A percentile compares a stretch with the other conserved stretches of the same genome.
phyloP scores from a whole-genome alignment of 2,888 invertebrate genomes.

The Kryphioiulus occultus region DNA sequence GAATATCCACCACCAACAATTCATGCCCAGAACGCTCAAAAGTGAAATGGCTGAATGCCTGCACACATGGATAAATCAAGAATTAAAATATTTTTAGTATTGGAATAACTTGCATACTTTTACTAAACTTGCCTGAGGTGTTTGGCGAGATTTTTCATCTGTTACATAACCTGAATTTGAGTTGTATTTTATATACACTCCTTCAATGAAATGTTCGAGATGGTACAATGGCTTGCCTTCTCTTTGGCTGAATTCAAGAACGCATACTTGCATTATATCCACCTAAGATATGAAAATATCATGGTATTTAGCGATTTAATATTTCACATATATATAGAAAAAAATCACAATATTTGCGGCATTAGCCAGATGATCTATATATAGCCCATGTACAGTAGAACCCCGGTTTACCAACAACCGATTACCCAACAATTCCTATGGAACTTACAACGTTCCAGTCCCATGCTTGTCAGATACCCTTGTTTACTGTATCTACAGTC shows the following conservation, averaged over 20 bases:
- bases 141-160: constrained; percentile 63
- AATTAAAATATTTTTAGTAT: constrained; percentile 33
- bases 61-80: constrained; percentile 40
- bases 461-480: too few species aligned
- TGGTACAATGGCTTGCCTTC: constrained; percentile 64
- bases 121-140: constrained; percentile 65
- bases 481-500: background rate
- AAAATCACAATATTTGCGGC: too few species aligned
- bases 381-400: background rate
- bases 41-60: constrained; percentile 70
- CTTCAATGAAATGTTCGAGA: constrained; percentile 69
- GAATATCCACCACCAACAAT: constrained; percentile 68
- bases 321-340: too few species aligned
- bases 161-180: constrained; percentile 69
- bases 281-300: constrained; percentile 59
- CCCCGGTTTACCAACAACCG: too few species aligned
- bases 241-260: constrained; percentile 66
- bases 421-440: too few species aligned
- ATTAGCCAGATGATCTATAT: background rate
- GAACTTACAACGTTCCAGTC: too few species aligned
- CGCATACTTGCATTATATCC: constrained; percentile 68
- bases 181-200: constrained; percentile 69
- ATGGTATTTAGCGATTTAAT: too few species aligned
- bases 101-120: background rate
- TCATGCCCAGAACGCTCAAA: constrained; percentile 69